These are phyloP conservation scores for Diaprepes abbreviatus DNA, from an alignment of 2,888 invertebrate genomes.

Conservation along the genomic window DNA sequence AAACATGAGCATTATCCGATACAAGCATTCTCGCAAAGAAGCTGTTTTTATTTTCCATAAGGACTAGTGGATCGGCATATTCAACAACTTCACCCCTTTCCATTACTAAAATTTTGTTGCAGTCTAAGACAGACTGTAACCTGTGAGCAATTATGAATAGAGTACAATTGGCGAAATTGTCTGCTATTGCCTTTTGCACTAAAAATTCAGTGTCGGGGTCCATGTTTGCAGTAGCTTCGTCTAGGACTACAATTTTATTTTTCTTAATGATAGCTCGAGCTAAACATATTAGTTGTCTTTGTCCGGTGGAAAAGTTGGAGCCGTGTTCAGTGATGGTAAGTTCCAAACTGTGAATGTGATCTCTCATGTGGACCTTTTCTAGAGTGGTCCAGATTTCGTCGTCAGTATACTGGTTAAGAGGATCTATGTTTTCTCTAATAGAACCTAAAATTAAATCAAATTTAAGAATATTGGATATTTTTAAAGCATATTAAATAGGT, in stretches of 20 bases:
- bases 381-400: constrained; percentile 59
- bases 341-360: constrained; percentile 61
- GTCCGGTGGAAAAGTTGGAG: constrained; percentile 62
- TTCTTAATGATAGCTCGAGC: constrained; percentile 71
- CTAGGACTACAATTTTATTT: constrained; percentile 70
- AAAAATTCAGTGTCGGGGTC: constrained; percentile 70
- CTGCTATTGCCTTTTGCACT: constrained; percentile 70
- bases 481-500: too few relatives aligned
- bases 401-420: constrained; percentile 55
- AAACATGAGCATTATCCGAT: constrained; percentile 28
- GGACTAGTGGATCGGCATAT: constrained; percentile 55
- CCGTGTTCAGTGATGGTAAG: constrained; percentile 52
- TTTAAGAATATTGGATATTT: too few relatives aligned
- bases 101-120: constrained; percentile 70
- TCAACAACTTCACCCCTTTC: constrained; percentile 67
- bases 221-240: constrained; percentile 73
- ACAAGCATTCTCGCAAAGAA: constrained; percentile 55
- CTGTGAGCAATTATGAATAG: constrained; percentile 69
- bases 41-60: constrained; percentile 54
- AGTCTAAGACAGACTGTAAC: constrained; percentile 72
- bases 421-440: constrained; percentile 67
- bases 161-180: constrained; percentile 70
- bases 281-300: constrained; percentile 72
- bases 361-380: constrained; percentile 63
- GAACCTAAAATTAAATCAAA: constrained; percentile 64